phyloP scores from a whole-genome alignment of 1,140 invertebrate genomes.

The Platyura marginata region DNA sequence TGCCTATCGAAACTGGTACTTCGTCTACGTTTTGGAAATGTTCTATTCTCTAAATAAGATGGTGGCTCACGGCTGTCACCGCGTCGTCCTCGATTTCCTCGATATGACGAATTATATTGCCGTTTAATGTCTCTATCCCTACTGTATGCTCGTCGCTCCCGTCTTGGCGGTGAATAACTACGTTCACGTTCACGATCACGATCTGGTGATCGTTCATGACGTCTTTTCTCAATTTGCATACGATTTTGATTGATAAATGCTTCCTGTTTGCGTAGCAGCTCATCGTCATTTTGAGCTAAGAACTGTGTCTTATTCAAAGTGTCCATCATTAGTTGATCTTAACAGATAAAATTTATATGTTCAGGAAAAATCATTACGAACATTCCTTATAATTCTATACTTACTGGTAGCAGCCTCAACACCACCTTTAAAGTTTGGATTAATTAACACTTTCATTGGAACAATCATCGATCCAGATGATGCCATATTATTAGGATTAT shows the following conservation, averaged over 20 bases:
- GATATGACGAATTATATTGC: conserved; percentile 9
- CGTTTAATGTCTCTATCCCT: not conserved
- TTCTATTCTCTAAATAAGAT: too few species aligned
- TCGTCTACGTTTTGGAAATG: conserved; percentile 15
- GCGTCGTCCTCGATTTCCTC: conserved; percentile 9
- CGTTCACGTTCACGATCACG: conserved; percentile 19
- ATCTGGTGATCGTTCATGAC: conserved; percentile 16
- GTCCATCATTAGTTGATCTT: conserved; percentile 21
- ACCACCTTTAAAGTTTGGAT: conserved; percentile 24
- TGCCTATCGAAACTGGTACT: conserved; percentile 13
- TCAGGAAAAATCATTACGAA: not conserved
- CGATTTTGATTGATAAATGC: conserved; percentile 24
- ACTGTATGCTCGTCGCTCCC: conserved; percentile 6
- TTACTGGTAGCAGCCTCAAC: conserved; percentile 21
- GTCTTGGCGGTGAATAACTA: conserved; percentile 20
- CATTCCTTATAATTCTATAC: too few species aligned
- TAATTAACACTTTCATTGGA: conserved; percentile 22
- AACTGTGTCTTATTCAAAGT: conserved; percentile 12
- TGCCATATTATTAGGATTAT: not conserved
- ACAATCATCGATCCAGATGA: conserved; percentile 7
- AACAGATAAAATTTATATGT: not conserved
- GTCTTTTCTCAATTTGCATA: conserved; percentile 21
- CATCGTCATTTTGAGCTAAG: conserved; percentile 16
- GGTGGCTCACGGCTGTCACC: conserved; percentile 9
- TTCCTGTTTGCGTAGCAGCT: conserved; percentile 21